phyloP scores from a whole-genome alignment of 1,140 invertebrate species.

The Diorhabda elongata region DNA sequence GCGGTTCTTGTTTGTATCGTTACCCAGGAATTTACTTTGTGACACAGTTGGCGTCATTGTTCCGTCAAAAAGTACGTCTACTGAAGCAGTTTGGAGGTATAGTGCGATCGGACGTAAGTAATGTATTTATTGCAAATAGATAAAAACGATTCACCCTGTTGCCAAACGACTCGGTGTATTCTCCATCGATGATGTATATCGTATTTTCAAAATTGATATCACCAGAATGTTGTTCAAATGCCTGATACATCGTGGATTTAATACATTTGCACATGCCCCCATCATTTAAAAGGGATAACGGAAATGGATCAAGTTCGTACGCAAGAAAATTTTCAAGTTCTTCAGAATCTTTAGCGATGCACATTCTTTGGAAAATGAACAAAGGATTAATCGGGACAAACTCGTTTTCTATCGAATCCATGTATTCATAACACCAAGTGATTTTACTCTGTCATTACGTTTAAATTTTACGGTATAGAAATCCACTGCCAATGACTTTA shows the following conservation, averaged over 20 bases:
- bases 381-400: constrained; percentile 5
- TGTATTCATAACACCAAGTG: neutral
- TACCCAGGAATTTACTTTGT: neutral
- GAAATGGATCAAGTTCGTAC: neutral
- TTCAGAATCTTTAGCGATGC: neutral
- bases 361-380: constrained; percentile 9
- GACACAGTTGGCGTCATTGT: neutral
- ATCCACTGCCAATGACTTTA: neutral
- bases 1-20: neutral
- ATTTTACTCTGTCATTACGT: neutral
- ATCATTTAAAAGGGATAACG: constrained; percentile 8
- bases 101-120: constrained; percentile 35
- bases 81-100: neutral
- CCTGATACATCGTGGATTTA: constrained; percentile 8
- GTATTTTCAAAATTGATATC: constrained; percentile 13
- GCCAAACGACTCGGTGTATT: constrained; percentile 36
- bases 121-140: constrained; percentile 36
- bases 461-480: neutral
- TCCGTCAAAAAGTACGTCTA: neutral
- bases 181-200: constrained; percentile 39
- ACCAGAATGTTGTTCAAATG: neutral
- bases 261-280: neutral
- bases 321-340: neutral
- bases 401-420: neutral
- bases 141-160: constrained; percentile 39